Evolutionary conservation across 2,113 vertebrate genomes (phyloP).

Genomic region (Manacus vitellinus): DNA sequence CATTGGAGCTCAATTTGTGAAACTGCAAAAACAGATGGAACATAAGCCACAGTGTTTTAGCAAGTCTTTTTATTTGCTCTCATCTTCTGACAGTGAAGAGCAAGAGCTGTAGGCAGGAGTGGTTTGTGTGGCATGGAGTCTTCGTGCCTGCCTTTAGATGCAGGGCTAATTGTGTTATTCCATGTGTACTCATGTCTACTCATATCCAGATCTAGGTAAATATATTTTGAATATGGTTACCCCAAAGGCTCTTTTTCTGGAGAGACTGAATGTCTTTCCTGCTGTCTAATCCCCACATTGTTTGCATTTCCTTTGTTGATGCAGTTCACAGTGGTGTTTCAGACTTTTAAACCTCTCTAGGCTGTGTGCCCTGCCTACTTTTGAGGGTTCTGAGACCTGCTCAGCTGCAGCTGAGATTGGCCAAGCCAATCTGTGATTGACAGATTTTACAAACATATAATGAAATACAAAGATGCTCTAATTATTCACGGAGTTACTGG

Average conservation of each 20-base stretch:
- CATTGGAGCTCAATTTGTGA: background rate
- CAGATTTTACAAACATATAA: background rate
- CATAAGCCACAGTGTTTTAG: background rate
- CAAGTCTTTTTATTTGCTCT: background rate
- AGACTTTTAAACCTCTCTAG: background rate
- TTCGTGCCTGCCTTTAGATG: background rate
- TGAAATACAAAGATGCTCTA: background rate
- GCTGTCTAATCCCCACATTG: background rate
- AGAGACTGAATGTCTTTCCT: background rate
- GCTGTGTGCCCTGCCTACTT: background rate
- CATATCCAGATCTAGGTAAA: background rate
- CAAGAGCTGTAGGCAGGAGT: background rate
- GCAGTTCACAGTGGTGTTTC: background rate
- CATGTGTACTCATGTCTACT: accelerated
- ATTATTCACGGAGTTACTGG: background rate
- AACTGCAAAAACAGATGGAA: background rate
- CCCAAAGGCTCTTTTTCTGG: background rate
- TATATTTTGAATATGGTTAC: background rate
- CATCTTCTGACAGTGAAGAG: background rate
- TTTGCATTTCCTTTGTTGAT: background rate
- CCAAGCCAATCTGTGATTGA: background rate
- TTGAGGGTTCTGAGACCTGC: background rate
- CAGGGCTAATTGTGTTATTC: background rate
- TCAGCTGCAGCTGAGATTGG: background rate
- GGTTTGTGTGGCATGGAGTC: background rate